Base-by-base conservation (phyloP, 2,797 vertebrate genomes). In the Natrix natrix region DNA sequence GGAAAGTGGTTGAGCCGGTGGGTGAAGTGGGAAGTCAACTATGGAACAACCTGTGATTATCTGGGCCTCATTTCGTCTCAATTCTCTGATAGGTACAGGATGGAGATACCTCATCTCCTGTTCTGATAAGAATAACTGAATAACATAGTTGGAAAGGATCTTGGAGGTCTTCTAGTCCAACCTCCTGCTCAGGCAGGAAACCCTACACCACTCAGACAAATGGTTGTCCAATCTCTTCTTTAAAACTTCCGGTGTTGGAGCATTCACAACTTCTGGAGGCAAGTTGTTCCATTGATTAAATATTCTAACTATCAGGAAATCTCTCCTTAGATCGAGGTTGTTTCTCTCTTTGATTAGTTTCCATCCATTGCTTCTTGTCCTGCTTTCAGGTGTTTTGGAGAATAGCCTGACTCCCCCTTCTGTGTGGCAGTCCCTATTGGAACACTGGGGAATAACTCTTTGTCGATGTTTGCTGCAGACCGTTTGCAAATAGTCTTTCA, bases 401-500 rank as follows among this genome's bases (percentile, higher is more conserved):
- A n/a, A 28, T 28, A 63, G 12, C 26, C 4, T 66, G 61, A n/a
- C 1, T n/a, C 4, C 61, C 26, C 13, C 61, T n/a, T 66, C 61
- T 66, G 28, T 66, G 28, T n/a, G 26, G 61, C 61, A 66, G 61
- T 26, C 61, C 61, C 61, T 28, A 63, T 28, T 28, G 11, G 61
- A 63, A 63, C 26, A 63, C 4, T 22, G 69, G 16, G 69, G 16
- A 37, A 20, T 74, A 74, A 37, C 57, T 66, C 91, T 93, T 89
- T 26, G 28, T 37, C 26, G 89, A 37, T 86, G 43, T 60, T 63
- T 63, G 55, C 11, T 61, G 17, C 22, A 89, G n/a, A 17, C 43
- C 57, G 3, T 52, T 5, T 13, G 20, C 54, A 93, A 96, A 69
- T 22, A 4, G 54, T 87, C 12, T 10, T 61, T 91, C 93, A 93